Base-by-base conservation (phyloP, 2,113 vertebrate species). In the Micronycteris hirsuta region DNA sequence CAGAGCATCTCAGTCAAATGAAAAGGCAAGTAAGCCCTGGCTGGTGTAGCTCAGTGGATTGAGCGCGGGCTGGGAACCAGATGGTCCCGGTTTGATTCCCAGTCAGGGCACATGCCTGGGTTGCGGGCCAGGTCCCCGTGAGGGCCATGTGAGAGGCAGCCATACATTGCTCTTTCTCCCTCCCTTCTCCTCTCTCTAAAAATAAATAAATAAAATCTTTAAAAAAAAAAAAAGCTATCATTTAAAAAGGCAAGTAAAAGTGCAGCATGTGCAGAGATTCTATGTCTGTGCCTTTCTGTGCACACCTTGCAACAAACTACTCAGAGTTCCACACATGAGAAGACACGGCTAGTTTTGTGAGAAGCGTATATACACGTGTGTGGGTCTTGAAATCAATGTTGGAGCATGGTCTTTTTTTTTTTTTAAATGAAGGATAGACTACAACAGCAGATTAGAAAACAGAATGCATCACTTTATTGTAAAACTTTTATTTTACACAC, bases 381-480 rank as follows among this genome's bases (percentile, higher is more conserved):
- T 63, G 28, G 38, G 45, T 85, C 28, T 76, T 91, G 45, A 94
- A 74, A 91, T 74, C 58, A 85, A 63, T 47, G 61, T 67, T 90
- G 38, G 63, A 26, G 68, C 26, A n/a, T 70, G 78, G 73, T 52
- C 58, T 86, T 89, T 58, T 63, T 38, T 24, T 63, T 28, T 15
- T 82, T 43, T 61, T n/a, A n/a, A 85, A 93, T 86, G 52, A 89
- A 93, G 43, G 70, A 95, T 1, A 91, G 70, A 94, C 24, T 88
- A 94, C 54, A 86, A 95, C 28, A 93, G 33, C 13, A 94, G 81
- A 84, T 93, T 77, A 96, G 19, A 96, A 94, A 97, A 91, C 26
- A 86, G 26, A 52, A 33, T n/a, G 24, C 19, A 93, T 77, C 52
- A 82, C 24, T 97, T 97, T 97, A 97, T 95, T 96, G 71, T 96